Evolutionary conservation across 2,888 invertebrate genomes (phyloP), one percentile per base, ranked within the genome.

Genomic region (Folsomia manolachei): DNA sequence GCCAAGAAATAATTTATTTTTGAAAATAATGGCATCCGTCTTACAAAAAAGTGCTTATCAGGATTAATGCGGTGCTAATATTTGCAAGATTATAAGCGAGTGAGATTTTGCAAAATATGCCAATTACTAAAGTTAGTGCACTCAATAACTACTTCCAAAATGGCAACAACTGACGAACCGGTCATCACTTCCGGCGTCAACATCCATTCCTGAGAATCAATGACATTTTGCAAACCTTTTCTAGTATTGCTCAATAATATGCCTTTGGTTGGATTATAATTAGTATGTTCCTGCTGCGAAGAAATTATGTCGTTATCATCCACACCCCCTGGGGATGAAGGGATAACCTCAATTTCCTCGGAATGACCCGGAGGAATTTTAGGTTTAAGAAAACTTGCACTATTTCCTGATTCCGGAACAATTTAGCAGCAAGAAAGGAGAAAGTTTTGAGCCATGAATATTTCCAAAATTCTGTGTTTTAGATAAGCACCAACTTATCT

Each of bases 341-440:
- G n/a, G n/a, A n/a, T n/a, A n/a, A n/a, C n/a, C n/a, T n/a, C n/a
- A n/a, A n/a, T n/a, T n/a, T n/a, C n/a, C n/a, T n/a, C n/a, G n/a
- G n/a, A n/a, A n/a, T n/a, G n/a, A n/a, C n/a, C n/a, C n/a, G n/a
- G n/a, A n/a, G n/a, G n/a, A n/a, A n/a, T n/a, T n/a, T 71, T 71
- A 56, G 71, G 66, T 63, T 78, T 80, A 1, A 78, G 27, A 64
- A 80, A 78, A 56, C 69, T 75, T 14, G 80, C 73, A n/a, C 80
- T 78, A 1, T 74, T 72, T 21, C 80, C 80, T 80, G 26, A 18
- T n/a, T n/a, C n/a, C n/a, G n/a, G n/a, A n/a, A n/a, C n/a, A n/a
- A n/a, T n/a, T n/a, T n/a, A n/a, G n/a, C n/a, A n/a, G n/a, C n/a
- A n/a, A n/a, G n/a, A n/a, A n/a, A n/a, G n/a, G n/a, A n/a, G n/a